A percentile compares a stretch with the other conserved stretches of the same genome.
phyloP scores from a whole-genome alignment of 1,140 invertebrate genomes.

The Meloidogyne floridensis region DNA sequence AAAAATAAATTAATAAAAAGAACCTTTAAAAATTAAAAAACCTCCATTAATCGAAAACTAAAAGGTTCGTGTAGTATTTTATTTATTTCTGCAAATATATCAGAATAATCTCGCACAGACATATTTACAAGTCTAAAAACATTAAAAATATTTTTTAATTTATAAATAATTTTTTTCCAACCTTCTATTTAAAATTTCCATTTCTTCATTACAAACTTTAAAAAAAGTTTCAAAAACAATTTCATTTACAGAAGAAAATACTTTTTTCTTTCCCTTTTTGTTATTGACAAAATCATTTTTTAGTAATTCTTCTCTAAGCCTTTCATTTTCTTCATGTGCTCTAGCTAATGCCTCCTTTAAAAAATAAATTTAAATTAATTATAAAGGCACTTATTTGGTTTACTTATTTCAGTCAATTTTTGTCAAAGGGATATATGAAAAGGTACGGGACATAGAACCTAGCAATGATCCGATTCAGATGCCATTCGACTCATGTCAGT shows the following conservation, averaged over 20 bases:
- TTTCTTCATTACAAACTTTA: constrained; percentile 32
- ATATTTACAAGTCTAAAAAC: constrained; percentile 17
- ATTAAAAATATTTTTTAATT: constrained; percentile 4
- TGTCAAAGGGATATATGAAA: too few relatives aligned
- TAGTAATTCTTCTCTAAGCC: neutral
- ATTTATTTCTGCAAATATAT: constrained; percentile 40
- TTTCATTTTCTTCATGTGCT: constrained; percentile 25
- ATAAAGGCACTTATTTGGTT: neutral
- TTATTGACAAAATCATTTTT: neutral
- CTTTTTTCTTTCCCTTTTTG: constrained; percentile 10
- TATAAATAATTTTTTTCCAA: constrained; percentile 13
- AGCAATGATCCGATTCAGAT: too few relatives aligned
- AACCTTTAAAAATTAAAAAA: too few relatives aligned
- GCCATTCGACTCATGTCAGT: too few relatives aligned
- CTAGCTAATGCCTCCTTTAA: constrained; percentile 4
- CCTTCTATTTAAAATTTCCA: constrained; percentile 35
- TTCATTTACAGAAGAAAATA: constrained; percentile 1
- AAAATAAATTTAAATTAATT: neutral
- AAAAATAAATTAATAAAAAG: neutral
- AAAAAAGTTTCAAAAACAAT: constrained; percentile 40
- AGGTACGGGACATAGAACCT: too few relatives aligned
- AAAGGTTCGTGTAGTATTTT: constrained; percentile 46
- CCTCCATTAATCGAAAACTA: constrained; percentile 45
- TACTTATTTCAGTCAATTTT: too few relatives aligned
- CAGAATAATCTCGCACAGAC: constrained; percentile 39